phyloP scores from a whole-genome alignment of 2,797 vertebrate genomes.

The Melopsittacus undulatus region DNA sequence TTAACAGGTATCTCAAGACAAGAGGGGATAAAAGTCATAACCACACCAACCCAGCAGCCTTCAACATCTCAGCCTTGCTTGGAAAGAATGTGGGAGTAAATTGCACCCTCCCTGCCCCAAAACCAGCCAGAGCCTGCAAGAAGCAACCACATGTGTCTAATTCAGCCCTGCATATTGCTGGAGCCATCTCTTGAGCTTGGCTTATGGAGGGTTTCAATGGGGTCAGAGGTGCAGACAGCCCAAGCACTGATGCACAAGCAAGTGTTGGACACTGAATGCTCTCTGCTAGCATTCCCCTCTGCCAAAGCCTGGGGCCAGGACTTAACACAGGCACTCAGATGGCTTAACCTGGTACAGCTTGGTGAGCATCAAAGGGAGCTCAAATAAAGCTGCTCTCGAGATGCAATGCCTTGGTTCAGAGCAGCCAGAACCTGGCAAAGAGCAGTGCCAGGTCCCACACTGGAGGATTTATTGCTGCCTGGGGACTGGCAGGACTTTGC shows the following conservation, averaged over 20 bases:
- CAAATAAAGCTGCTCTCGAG: background rate
- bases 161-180: background rate
- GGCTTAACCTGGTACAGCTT: background rate
- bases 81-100: background rate
- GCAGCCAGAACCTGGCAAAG: background rate
- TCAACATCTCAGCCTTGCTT: background rate
- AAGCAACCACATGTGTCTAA: conserved; percentile 33
- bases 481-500: background rate
- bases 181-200: conserved; percentile 14
- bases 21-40: background rate
- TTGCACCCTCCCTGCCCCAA: background rate
- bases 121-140: conserved; percentile 13
- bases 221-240: background rate
- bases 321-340: background rate
- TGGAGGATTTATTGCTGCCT: background rate
- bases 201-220: background rate
- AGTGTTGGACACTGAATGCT: background rate
- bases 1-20: background rate
- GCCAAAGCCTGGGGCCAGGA: background rate
- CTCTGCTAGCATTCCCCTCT: background rate
- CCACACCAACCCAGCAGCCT: background rate
- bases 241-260: background rate
- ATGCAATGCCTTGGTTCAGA: background rate
- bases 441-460: background rate
- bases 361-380: background rate